A percentile compares a stretch with the other conserved stretches of the same genome.
These are phyloP conservation scores for Rhamphomyia laevipes DNA, from an alignment of 2,888 invertebrate species.

Conservation along the genomic window DNA sequence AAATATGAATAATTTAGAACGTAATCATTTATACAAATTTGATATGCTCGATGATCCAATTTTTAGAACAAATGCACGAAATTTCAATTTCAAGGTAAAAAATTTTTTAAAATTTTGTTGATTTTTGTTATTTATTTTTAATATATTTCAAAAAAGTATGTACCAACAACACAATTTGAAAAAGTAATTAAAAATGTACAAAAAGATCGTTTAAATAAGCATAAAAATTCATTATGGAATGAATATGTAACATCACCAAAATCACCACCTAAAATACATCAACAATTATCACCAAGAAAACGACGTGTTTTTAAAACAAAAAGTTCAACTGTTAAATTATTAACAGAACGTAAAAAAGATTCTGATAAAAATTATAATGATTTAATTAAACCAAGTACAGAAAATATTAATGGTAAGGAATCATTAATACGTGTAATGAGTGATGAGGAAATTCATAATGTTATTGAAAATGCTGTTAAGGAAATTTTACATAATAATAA, in stretches of 20 bases:
- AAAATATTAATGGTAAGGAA: neutral
- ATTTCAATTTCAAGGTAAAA: slow-evolving; percentile 22
- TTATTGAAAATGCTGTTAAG: slow-evolving; percentile 11
- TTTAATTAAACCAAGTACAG: neutral
- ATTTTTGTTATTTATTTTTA: no score
- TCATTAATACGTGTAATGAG: slow-evolving; percentile 10
- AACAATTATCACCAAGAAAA: neutral
- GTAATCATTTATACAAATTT: neutral
- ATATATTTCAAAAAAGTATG: slow-evolving; percentile 9
- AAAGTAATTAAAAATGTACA: slow-evolving; percentile 10
- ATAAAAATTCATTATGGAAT: slow-evolving; percentile 10
- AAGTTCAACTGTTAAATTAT: slow-evolving; percentile 9
- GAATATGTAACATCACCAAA: neutral
- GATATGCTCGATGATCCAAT: slow-evolving; percentile 19
- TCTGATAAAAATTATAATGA: neutral
- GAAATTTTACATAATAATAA: slow-evolving; percentile 2
- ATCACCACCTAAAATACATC: neutral
- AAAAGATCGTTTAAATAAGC: slow-evolving; percentile 8
- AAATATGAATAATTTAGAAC: neutral
- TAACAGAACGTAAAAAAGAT: slow-evolving; percentile 5
- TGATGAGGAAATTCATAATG: slow-evolving; percentile 11
- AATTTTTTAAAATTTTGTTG: no score
- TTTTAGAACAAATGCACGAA: slow-evolving; percentile 19
- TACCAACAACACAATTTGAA: slow-evolving; percentile 10
- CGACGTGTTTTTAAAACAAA: slow-evolving; percentile 4